Conservation (phyloP, 1,140 invertebrate species). For the Drosophila ohnishii region DNA sequence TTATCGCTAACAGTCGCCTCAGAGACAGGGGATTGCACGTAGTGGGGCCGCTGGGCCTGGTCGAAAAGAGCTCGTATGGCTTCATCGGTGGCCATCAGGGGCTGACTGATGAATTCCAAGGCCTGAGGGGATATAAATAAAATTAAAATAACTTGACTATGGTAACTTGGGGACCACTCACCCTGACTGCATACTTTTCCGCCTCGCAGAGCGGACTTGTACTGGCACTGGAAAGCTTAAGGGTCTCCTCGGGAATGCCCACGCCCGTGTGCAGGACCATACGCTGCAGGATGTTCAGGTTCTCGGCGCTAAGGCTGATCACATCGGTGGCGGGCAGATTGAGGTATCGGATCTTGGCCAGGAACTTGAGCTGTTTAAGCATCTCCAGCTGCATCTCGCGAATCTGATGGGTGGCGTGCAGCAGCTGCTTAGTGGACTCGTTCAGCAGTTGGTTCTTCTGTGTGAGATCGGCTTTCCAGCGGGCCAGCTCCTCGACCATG, state of each 20-base stretch:
- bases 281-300: constrained; percentile 75
- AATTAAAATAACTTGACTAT: not conserved
- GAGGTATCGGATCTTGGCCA: constrained; percentile 72
- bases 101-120: constrained; percentile 76
- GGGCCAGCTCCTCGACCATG: constrained; percentile 94
- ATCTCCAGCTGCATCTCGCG: constrained; percentile 88
- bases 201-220: constrained; percentile 75
- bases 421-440: constrained; percentile 88
- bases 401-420: constrained; percentile 89
- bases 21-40: constrained; percentile 12
- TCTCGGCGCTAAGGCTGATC: constrained; percentile 82
- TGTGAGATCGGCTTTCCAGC: constrained; percentile 91
- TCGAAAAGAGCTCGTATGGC: constrained; percentile 78
- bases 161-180: constrained; percentile 23
- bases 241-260: constrained; percentile 72
- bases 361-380: constrained; percentile 86
- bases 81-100: constrained; percentile 78
- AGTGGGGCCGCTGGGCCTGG: constrained; percentile 71
- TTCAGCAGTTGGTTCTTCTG: constrained; percentile 90
- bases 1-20: constrained; percentile 11
- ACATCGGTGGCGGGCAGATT: constrained; percentile 83
- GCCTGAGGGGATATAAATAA: constrained; percentile 39
- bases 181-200: constrained; percentile 81
- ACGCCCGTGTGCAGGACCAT: constrained; percentile 80
- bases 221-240: constrained; percentile 65